Base-by-base conservation (phyloP, 2,888 invertebrate species). In the Zelleria hepariella region DNA sequence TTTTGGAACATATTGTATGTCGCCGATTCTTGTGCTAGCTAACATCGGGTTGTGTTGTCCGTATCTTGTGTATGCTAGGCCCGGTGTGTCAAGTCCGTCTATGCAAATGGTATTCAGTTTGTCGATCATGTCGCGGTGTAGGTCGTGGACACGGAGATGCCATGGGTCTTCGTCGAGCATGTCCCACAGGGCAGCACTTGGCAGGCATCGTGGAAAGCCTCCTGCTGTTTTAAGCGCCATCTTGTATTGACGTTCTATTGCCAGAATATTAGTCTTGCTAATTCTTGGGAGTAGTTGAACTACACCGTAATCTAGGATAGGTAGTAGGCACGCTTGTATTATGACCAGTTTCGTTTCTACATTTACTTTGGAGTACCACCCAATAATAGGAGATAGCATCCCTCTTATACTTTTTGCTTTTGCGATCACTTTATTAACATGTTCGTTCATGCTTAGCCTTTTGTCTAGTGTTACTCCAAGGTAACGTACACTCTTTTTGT, bases 281-380 rank as follows among this genome's bases (percentile, higher is more conserved):
- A 59, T 58, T 21, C 61, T 60, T 24, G 62, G 55, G 15, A 63
- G 57, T 27, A 61, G 59, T 55, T 63, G 60, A n/a, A 63, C 62
- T n/a, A 58, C 32, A 49, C 62, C 62, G 7, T 65, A 62, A 23
- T 63, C 62, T 23, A 65, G 57, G 2, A 63, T 47, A 10, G 61
- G 62, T 42, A 63, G 49, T 10, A 64, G 20, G 26, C 63, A 64
- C 18, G 63, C 59, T 51, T 63, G 60, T 53, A 61, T 61, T 15
- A 63, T 56, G 2, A 20, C 42, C 23, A 63, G 54, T 60, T 65
- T 63, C 8, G 56, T 56, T 32, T 61, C 58, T 52, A 63, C 8
- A 27, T 61, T 15, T 4, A 58, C 57, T 55, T 61, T 63, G 5
- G 63, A 58, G 51, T 59, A 51, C 51, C 60, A 63, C n/a, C 61